Conservation (phyloP, 1,140 invertebrate species). For the Pararge aegeria region DNA sequence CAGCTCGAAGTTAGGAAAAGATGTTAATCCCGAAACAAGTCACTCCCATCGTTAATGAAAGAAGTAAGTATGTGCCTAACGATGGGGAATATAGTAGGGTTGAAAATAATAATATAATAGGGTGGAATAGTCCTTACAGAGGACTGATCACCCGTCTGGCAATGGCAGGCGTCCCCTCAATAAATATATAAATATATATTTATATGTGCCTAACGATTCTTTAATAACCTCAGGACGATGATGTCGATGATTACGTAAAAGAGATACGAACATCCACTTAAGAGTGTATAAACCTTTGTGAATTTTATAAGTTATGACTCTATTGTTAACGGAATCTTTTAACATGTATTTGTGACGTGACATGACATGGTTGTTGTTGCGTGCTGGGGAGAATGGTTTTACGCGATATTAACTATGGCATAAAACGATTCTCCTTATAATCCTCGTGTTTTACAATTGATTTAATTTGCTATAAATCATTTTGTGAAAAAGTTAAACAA, state of each 20-base stretch:
- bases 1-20: too few species aligned
- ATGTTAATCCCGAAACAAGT: too few species aligned
- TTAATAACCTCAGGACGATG: too few species aligned
- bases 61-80: too few species aligned
- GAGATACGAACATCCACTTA: not conserved
- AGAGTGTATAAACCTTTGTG: not conserved
- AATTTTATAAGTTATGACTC: constrained; percentile 7
- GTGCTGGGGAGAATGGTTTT: not conserved
- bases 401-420: not conserved
- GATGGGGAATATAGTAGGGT: too few species aligned
- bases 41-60: too few species aligned
- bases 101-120: too few species aligned
- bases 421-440: not conserved
- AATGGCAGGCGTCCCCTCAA: too few species aligned
- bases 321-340: constrained; percentile 7
- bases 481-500: not conserved
- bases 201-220: too few species aligned
- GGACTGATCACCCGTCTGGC: too few species aligned
- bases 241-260: not conserved
- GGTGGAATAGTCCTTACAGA: too few species aligned
- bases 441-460: constrained; percentile 1
- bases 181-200: too few species aligned
- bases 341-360: not conserved
- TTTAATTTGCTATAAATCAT: not conserved
- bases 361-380: not conserved